Percentiles rank a stretch among this genome's conserved stretches.
phyloP scores from a whole-genome alignment of 2,888 invertebrate species.

The Sceliomorpha sp. region DNA sequence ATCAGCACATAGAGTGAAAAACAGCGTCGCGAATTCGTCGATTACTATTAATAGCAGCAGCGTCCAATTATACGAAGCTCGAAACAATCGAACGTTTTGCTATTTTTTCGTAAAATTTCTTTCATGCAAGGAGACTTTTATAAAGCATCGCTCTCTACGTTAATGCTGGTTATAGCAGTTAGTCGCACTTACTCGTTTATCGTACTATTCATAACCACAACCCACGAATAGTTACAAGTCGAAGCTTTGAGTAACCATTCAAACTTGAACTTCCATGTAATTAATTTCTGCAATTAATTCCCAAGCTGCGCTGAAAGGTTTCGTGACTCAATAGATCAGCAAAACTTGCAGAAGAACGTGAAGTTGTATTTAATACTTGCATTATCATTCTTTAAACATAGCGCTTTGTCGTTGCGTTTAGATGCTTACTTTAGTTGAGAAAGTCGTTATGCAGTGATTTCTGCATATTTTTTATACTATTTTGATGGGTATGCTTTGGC shows the following conservation, averaged over 20 bases:
- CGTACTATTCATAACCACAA: constrained; percentile 15
- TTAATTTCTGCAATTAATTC: constrained; percentile 73
- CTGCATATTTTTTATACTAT: no score
- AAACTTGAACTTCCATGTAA: constrained; percentile 66
- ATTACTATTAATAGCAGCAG: no score
- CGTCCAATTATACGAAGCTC: no score
- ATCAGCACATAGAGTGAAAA: no score
- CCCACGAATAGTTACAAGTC: neutral
- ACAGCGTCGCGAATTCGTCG: no score
- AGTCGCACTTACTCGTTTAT: constrained; percentile 19
- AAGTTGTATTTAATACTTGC: constrained; percentile 28
- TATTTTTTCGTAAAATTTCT: no score
- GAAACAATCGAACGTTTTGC: no score
- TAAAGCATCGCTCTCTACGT: neutral
- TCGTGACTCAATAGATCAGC: constrained; percentile 23
- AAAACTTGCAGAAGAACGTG: constrained; percentile 27
- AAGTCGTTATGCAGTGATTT: no score
- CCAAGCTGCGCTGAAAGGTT: constrained; percentile 48
- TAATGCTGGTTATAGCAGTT: constrained; percentile 9
- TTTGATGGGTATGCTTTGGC: no score
- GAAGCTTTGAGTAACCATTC: constrained; percentile 59
- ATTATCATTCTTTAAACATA: no score
- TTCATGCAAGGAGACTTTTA: neutral
- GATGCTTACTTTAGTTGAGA: no score
- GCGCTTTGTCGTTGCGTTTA: neutral